phyloP scores from a whole-genome alignment of 2,797 vertebrate species.

The Helarctos malayanus region DNA sequence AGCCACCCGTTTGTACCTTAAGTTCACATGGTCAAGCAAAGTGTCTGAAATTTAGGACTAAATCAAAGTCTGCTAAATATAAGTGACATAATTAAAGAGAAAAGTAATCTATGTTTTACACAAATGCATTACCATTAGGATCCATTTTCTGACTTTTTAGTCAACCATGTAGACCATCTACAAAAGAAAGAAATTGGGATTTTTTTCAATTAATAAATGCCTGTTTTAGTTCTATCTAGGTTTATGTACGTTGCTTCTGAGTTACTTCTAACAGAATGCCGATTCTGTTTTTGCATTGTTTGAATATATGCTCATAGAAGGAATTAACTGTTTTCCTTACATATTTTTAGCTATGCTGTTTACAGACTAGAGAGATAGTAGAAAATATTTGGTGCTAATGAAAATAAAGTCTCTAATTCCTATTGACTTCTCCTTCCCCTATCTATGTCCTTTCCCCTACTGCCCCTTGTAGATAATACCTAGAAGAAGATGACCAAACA shows the following conservation, averaged over 20 bases:
- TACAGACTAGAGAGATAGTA: neutral
- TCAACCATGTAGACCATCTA: neutral
- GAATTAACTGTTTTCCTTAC: neutral
- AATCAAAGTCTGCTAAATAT: slow-evolving; percentile 32
- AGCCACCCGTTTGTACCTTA: slow-evolving; percentile 19
- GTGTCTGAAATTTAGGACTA: slow-evolving; percentile 52
- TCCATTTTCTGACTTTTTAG: slow-evolving; percentile 24
- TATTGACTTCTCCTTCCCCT: neutral
- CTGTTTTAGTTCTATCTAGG: neutral
- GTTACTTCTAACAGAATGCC: slow-evolving; percentile 27
- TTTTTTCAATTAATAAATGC: slow-evolving; percentile 65
- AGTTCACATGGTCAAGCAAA: slow-evolving; percentile 63
- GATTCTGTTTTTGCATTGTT: neutral
- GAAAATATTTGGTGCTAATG: slow-evolving; percentile 40
- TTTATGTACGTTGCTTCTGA: neutral
- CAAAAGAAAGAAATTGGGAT: neutral
- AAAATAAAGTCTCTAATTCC: slow-evolving; percentile 22
- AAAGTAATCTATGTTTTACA: slow-evolving; percentile 45
- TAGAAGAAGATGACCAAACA: neutral
- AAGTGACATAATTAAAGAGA: slow-evolving; percentile 61
- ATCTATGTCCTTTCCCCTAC: neutral
- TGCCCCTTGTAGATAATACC: neutral
- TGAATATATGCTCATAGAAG: neutral
- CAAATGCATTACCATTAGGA: neutral
- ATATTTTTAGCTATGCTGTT: neutral